Conservation (phyloP, 2,797 vertebrate genomes). For the Notoglanidium macrostoma region DNA sequence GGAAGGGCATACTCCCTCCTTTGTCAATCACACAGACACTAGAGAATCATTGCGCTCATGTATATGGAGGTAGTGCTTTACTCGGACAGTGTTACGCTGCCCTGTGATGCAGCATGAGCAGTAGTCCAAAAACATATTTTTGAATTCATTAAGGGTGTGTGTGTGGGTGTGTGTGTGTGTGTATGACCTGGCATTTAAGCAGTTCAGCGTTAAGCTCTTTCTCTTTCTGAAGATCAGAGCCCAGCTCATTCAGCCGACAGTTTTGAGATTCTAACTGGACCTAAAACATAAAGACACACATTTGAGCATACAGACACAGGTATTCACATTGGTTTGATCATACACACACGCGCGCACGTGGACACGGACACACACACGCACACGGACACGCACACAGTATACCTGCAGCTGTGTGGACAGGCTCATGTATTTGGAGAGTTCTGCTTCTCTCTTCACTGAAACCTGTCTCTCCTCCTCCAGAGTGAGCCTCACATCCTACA, state of each 20-base stretch:
- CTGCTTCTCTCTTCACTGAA: slow-evolving; percentile 70
- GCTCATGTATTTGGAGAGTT: slow-evolving; percentile 76
- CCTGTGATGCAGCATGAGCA: too few relatives aligned
- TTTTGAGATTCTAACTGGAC: slow-evolving; percentile 88
- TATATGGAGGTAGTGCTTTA: too few relatives aligned
- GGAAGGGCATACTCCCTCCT: too few relatives aligned
- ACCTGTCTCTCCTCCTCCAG: slow-evolving; percentile 83
- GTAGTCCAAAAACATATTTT: too few relatives aligned
- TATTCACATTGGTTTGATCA: background rate
- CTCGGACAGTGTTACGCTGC: too few relatives aligned
- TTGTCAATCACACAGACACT: too few relatives aligned
- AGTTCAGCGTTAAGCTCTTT: slow-evolving; percentile 76
- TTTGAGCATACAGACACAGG: background rate
- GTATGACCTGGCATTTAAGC: slow-evolving; percentile 51
- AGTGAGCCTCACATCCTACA: slow-evolving; percentile 85
- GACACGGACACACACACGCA: background rate
- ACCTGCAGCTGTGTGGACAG: slow-evolving; percentile 58
- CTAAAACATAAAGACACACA: slow-evolving; percentile 59
- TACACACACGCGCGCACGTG: slow-evolving; percentile 8
- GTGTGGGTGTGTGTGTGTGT: background rate
- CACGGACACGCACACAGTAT: background rate
- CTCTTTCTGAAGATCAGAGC: slow-evolving; percentile 78
- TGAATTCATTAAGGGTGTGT: too few relatives aligned
- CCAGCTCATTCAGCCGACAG: slow-evolving; percentile 81
- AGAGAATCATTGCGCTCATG: too few relatives aligned